Conservation (phyloP, 2,888 invertebrate species). For the Pherbina coryleti region DNA sequence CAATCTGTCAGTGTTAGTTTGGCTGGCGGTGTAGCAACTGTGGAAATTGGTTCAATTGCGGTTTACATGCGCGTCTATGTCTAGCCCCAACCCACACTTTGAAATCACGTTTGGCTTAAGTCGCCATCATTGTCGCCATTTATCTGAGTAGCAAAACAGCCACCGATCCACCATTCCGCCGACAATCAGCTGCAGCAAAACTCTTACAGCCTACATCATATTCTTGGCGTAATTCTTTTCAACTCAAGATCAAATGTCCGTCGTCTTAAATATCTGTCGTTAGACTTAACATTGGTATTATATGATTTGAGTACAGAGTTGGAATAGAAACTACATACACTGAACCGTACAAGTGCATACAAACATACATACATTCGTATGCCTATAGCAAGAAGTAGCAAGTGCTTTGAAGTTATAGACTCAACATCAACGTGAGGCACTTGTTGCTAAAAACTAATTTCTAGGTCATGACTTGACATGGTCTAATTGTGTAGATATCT, state of each 20-base stretch:
- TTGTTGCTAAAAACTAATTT: background rate
- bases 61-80: background rate
- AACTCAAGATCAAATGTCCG: slow-evolving; percentile 16
- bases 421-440: background rate
- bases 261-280: background rate
- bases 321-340: background rate
- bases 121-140: background rate
- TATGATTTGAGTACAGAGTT: background rate
- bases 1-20: background rate
- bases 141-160: background rate
- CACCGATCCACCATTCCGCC: background rate
- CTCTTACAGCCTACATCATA: slow-evolving; percentile 16
- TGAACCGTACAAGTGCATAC: background rate
- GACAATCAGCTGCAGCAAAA: background rate
- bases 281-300: background rate
- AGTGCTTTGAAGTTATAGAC: background rate
- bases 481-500: background rate
- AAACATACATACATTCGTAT: background rate
- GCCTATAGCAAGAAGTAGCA: background rate
- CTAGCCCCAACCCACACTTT: background rate
- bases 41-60: background rate
- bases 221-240: slow-evolving; percentile 11
- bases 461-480: background rate
- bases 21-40: background rate
- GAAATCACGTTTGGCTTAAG: background rate